phyloP scores from a whole-genome alignment of 1,140 invertebrate genomes.

The Paraescarpia echinospica region DNA sequence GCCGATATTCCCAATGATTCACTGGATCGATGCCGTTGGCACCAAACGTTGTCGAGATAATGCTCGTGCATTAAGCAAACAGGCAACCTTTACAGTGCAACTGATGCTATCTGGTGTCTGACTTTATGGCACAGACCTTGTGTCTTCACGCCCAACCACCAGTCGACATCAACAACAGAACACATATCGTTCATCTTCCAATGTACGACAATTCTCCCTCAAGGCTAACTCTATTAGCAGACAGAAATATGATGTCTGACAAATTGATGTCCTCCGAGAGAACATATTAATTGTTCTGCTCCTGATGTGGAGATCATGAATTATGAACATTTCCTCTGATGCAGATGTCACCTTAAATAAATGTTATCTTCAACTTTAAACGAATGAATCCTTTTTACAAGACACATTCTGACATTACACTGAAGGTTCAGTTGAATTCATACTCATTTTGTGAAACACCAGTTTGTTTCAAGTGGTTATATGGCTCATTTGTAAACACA shows the following conservation, averaged over 20 bases:
- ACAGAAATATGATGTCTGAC: background rate
- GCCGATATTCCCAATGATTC: background rate
- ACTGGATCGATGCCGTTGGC: background rate
- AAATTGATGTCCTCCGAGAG: background rate
- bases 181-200: background rate
- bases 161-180: background rate
- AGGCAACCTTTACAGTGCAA: background rate
- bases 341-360: background rate
- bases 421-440: background rate
- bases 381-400: background rate
- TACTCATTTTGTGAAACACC: background rate
- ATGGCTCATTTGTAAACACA: too few species aligned
- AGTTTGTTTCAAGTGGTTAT: background rate
- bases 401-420: background rate
- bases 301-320: background rate
- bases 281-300: background rate
- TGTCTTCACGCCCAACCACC: background rate
- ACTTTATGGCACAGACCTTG: background rate
- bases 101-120: background rate
- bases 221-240: background rate
- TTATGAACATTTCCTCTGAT: background rate
- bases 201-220: background rate
- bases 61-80: background rate
- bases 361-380: background rate
- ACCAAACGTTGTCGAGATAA: background rate